Conservation (phyloP, 1,140 invertebrate species). For the Sesamia nonagrioides region DNA sequence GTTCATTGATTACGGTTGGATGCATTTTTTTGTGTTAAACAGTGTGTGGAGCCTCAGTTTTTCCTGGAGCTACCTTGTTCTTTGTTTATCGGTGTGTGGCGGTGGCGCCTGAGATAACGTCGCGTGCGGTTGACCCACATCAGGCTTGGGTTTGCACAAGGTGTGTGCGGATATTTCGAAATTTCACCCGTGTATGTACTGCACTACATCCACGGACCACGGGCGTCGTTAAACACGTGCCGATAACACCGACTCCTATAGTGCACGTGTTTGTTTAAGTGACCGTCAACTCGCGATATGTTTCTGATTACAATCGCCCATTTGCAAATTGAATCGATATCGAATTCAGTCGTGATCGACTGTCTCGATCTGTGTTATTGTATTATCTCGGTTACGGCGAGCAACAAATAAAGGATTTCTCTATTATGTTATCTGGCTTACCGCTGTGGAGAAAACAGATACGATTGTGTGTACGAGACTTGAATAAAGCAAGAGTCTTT, state of each 20-base stretch:
- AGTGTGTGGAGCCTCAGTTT: slow-evolving; percentile 48
- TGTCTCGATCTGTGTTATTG: slow-evolving; percentile 43
- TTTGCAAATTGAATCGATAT: slow-evolving; percentile 60
- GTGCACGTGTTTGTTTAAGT: slow-evolving; percentile 59
- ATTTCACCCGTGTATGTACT: slow-evolving; percentile 55
- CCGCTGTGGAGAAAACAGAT: slow-evolving; percentile 52
- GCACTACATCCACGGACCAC: no score
- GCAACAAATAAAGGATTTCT: slow-evolving; percentile 61
- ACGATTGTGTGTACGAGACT: slow-evolving; percentile 31
- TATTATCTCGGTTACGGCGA: slow-evolving; percentile 45
- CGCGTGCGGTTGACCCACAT: slow-evolving; percentile 66
- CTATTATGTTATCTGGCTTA: slow-evolving; percentile 66
- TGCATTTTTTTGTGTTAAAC: slow-evolving; percentile 58
- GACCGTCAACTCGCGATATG: slow-evolving; percentile 52
- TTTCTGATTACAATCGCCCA: slow-evolving; percentile 61
- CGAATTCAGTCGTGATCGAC: slow-evolving; percentile 50
- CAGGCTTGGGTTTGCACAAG: slow-evolving; percentile 51
- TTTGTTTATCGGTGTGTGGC: slow-evolving; percentile 54
- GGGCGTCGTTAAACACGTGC: slow-evolving; percentile 51
- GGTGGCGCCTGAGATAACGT: slow-evolving; percentile 52
- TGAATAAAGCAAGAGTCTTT: slow-evolving; percentile 48
- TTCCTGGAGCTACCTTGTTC: slow-evolving; percentile 46
- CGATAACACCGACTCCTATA: slow-evolving; percentile 59
- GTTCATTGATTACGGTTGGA: slow-evolving; percentile 47
- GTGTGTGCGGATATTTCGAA: slow-evolving; percentile 60